Base-by-base conservation (phyloP, 92 coral and sea anemone genomes). In the Zoanthus gigantus region DNA sequence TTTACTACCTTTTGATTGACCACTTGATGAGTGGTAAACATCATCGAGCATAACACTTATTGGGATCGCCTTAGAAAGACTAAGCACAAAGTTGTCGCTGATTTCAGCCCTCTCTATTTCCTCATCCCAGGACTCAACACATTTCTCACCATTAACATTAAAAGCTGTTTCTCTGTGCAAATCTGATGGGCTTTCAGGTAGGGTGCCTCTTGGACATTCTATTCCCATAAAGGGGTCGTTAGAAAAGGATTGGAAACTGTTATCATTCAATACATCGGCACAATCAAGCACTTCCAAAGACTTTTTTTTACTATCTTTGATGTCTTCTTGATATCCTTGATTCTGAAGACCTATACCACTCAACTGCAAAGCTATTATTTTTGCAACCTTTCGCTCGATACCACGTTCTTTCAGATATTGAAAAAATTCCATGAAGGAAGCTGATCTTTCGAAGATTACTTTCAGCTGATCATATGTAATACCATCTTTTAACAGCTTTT, bases 401-500 rank as follows among this genome's bases (percentile, higher is more conserved):
- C 99, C 98, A 71, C 86, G 86, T 71, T 90, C 91, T 84, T 97
- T 95, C 89, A 97, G 67, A 32, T 50, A 48, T 69, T 92, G 94
- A 83, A 87, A 97, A 58, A 97, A 97, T 23, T 97, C 99, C 95
- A 95, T 78, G 83, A 86, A 97, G n/a, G 99, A 97, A 65, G 90
- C 93, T 45, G 97, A 93, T n/a, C 90, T 90, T 83, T 97, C 98
- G 71, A 97, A 97, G 81, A 95, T 92, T 45, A 82, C 87, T 63
- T 88, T 89, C 23, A 97, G 81, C 57, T 86, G 61, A 68, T 97
- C 98, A 72, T 95, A 97, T 5, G 98, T 95, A 54, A 97, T 45
- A 23, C 98, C 98, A 18, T 92, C 93, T 79, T 76, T 88, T 46
- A 95, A 46, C 17, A 97, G 90, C 45, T 86, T 90, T 90, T 95